Base-by-base conservation (phyloP, 2,113 vertebrate species). In the Procapra przewalskii region DNA sequence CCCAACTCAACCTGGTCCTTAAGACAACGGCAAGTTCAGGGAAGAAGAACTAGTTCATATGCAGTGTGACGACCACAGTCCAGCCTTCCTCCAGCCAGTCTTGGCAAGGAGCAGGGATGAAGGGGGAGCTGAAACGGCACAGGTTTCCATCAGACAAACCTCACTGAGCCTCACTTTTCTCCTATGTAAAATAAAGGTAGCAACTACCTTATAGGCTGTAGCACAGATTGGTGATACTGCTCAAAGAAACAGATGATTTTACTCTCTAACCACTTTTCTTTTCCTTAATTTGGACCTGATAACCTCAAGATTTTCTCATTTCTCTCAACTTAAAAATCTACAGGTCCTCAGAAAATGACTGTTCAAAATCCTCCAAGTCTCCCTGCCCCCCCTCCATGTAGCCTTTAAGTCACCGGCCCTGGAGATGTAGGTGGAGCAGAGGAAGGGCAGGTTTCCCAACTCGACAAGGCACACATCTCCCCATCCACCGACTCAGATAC, bases 391-490 rank as follows among this genome's bases (percentile, higher is more conserved):
- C 31, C 79, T 19, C 60, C 23, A 10, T 6, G 48, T 11, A 62
- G 83, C 67, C 62, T 90, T 83, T 17, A 94, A 64, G 84, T 97
- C 82, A 77, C 11, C 4, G 9, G 81, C 55, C 64, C 93, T 71
- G 64, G 97, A 87, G 90, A 79, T 89, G 90, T 88, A 96, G 95
- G 97, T 50, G 83, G 89, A 36, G 60, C 88, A 91, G 62, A 88
- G 95, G 97, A 98, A 97, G 96, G 97, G 95, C 64, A 94, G 96
- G 79, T 71, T 97, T 94, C 92, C 84, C 84, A 88, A 90, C 92
- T 50, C 60, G 96, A 98, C 60, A 64, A 84, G 45, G 92, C 90
- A 75, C 31, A 71, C 84, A 86, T 88, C 94, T 94, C 95, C 90
- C 87, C 57, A 77, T 94, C 96, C 83, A 97, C 67, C 0, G 0